These are phyloP conservation scores for Catocala fraxini DNA, from an alignment of 2,888 invertebrate genomes.

Conservation along the genomic window DNA sequence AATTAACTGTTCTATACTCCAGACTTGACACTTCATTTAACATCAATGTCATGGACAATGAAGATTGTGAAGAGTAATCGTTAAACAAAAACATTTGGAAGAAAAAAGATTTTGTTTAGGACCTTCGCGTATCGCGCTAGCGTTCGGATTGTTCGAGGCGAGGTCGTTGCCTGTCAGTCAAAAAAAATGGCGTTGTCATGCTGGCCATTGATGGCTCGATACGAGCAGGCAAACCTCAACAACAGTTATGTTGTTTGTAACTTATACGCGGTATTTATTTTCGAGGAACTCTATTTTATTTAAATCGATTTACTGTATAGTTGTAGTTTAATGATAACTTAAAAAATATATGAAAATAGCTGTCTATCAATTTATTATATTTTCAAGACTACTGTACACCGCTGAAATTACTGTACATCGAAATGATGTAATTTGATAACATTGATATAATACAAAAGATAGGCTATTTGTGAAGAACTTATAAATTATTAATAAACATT, in stretches of 20 bases:
- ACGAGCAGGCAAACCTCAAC: slow-evolving; percentile 64
- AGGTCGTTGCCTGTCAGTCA: slow-evolving; percentile 75
- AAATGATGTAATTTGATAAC: too few relatives aligned
- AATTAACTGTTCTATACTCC: slow-evolving; percentile 66
- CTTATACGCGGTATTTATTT: slow-evolving; percentile 32
- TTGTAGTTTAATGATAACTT: not conserved
- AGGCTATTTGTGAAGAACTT: too few relatives aligned
- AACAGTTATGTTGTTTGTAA: slow-evolving; percentile 72
- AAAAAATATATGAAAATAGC: too few relatives aligned
- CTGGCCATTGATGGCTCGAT: slow-evolving; percentile 72
- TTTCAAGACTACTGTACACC: too few relatives aligned
- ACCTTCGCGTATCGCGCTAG: slow-evolving; percentile 60
- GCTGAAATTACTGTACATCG: too few relatives aligned
- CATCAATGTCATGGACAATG: slow-evolving; percentile 75
- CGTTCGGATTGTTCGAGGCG: slow-evolving; percentile 49
- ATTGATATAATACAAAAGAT: too few relatives aligned
- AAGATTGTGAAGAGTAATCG: slow-evolving; percentile 61
- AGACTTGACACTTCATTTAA: slow-evolving; percentile 75
- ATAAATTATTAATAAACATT: too few relatives aligned
- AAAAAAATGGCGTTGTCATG: slow-evolving; percentile 68
- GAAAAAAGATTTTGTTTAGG: slow-evolving; percentile 57
- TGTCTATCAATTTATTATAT: too few relatives aligned
- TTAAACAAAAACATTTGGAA: slow-evolving; percentile 58
- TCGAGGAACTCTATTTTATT: not conserved
- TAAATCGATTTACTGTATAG: not conserved